Percentiles rank a stretch among this genome's conserved stretches.
Evolutionary conservation across 2,113 vertebrate species (phyloP).

Genomic region (Silurus asotus): DNA sequence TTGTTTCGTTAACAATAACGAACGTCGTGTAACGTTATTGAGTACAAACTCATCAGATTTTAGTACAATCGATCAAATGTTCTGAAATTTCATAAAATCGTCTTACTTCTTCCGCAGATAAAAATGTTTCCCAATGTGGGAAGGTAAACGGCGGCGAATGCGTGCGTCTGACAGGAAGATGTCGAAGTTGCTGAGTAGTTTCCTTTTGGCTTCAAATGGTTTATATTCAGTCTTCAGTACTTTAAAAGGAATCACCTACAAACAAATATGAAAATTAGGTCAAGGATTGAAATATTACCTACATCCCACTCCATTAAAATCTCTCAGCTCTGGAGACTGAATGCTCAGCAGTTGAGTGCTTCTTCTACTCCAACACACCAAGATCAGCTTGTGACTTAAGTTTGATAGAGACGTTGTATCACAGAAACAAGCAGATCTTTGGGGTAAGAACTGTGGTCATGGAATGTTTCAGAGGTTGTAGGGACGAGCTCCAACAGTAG

Average conservation of each 20-base stretch:
- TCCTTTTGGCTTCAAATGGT: slow-evolving; percentile 81
- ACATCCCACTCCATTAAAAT: neutral
- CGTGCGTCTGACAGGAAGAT: slow-evolving; percentile 84
- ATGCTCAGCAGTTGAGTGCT: neutral
- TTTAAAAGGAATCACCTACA: slow-evolving; percentile 82
- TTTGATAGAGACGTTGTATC: neutral
- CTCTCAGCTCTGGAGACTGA: neutral
- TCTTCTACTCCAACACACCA: neutral
- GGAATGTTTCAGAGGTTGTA: slow-evolving; percentile 58
- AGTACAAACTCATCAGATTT: neutral
- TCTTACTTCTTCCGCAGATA: slow-evolving; percentile 82
- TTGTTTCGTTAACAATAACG: too few relatives aligned
- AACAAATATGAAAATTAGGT: neutral
- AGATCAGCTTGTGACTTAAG: neutral
- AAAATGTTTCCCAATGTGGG: slow-evolving; percentile 86
- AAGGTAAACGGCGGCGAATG: slow-evolving; percentile 79
- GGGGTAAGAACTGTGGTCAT: neutral
- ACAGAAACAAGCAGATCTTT: neutral
- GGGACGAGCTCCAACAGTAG: slow-evolving; percentile 53
- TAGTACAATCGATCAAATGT: neutral
- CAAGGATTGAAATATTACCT: neutral
- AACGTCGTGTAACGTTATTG: neutral
- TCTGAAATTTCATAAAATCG: neutral
- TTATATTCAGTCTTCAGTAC: slow-evolving; percentile 84
- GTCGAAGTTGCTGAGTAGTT: slow-evolving; percentile 79